Evolutionary conservation across 2,797 vertebrate genomes (phyloP).

Genomic region (Gorsachius magnificus): DNA sequence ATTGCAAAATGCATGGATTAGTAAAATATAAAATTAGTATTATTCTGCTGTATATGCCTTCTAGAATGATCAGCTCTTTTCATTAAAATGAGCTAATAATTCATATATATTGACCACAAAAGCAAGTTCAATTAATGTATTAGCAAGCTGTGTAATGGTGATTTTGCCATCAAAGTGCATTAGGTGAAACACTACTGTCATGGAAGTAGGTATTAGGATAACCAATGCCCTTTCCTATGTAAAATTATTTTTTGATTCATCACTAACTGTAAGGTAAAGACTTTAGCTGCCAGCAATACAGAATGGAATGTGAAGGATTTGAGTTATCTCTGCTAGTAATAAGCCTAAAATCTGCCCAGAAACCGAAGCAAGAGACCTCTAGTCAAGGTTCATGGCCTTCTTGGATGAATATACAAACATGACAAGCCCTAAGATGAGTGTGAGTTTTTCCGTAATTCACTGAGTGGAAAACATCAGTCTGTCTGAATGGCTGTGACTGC

Average conservation of each 20-base stretch:
- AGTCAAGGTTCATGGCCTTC: not conserved
- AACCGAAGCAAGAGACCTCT: not conserved
- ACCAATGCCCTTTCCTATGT: not conserved
- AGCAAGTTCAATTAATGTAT: not conserved
- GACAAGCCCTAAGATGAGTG: not conserved
- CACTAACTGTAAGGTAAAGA: not conserved
- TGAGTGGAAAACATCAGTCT: not conserved
- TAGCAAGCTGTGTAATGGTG: not conserved
- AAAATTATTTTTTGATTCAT: constrained; percentile 28
- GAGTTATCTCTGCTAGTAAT: not conserved
- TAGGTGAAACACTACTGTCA: not conserved
- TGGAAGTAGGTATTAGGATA: not conserved
- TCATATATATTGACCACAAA: not conserved
- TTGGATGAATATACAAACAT: not conserved
- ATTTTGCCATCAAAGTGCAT: not conserved
- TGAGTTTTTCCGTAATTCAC: constrained; percentile 2
- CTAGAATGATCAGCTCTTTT: not conserved
- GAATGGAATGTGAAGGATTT: constrained; percentile 9
- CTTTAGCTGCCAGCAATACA: not conserved
- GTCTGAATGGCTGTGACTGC: not conserved
- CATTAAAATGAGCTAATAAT: not conserved
- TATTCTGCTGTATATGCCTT: not conserved
- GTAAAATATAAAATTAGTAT: not conserved
- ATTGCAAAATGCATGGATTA: not conserved
- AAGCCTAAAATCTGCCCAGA: not conserved